Evolutionary conservation across 2,888 invertebrate species (phyloP).

Genomic region (Macropis europaea): DNA sequence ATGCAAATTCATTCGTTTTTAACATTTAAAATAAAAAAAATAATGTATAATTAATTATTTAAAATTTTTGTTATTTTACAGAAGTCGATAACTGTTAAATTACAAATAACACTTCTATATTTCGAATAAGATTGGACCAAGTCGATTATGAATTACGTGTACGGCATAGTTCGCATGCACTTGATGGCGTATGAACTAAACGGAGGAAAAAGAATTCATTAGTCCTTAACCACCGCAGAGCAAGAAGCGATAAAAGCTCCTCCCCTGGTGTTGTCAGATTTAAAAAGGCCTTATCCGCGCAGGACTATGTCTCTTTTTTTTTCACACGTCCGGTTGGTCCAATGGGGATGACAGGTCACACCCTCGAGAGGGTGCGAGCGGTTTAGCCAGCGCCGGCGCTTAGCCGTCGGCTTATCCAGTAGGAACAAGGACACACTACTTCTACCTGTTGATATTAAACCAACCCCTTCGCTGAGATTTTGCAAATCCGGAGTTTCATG

Average conservation of each 20-base stretch:
- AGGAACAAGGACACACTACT: constrained; percentile 64
- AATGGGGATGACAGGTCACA: constrained; percentile 76
- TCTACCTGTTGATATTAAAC: constrained; percentile 79
- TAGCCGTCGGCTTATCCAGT: constrained; percentile 77
- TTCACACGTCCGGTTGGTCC: constrained; percentile 74
- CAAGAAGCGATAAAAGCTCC: constrained; percentile 26
- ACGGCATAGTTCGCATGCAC: not conserved
- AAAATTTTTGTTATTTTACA: too few species aligned
- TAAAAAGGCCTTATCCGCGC: constrained; percentile 68
- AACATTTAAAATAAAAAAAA: too few species aligned
- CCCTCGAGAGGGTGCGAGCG: constrained; percentile 77
- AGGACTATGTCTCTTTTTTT: constrained; percentile 70
- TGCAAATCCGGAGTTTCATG: constrained; percentile 74
- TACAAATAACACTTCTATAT: too few species aligned
- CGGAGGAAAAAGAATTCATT: not conserved
- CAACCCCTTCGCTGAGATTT: constrained; percentile 77
- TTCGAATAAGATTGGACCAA: too few species aligned
- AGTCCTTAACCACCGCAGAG: not conserved
- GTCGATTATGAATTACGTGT: too few species aligned
- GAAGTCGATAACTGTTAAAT: too few species aligned
- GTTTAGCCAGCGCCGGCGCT: constrained; percentile 80
- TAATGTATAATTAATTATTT: too few species aligned
- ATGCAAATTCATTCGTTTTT: too few species aligned
- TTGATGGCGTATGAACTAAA: not conserved
- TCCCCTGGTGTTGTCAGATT: constrained; percentile 32